These are phyloP conservation scores for Spondyliosoma cantharus DNA, from an alignment of 2,797 vertebrate species.

Conservation along the genomic window DNA sequence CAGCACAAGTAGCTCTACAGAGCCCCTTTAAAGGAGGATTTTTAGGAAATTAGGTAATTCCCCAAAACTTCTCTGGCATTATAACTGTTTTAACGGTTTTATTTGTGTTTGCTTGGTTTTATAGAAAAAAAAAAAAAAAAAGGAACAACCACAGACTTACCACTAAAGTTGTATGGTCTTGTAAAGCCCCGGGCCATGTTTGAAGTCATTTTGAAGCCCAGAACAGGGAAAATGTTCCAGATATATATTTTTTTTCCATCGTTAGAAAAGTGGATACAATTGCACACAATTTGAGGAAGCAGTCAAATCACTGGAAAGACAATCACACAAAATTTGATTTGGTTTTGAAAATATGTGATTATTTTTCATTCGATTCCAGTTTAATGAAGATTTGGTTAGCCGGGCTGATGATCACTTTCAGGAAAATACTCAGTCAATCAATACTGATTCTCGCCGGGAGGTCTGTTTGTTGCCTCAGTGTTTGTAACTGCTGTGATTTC, in stretches of 20 bases:
- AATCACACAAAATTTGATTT: slow-evolving; percentile 17
- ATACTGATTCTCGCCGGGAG: slow-evolving; percentile 20
- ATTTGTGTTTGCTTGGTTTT: slow-evolving; percentile 5
- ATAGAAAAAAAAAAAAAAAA: slow-evolving; percentile 16
- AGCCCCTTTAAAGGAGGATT: neutral
- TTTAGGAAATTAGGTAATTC: neutral
- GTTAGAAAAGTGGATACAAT: slow-evolving; percentile 5
- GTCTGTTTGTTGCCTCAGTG: neutral
- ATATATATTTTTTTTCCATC: neutral
- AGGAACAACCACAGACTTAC: neutral
- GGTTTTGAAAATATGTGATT: slow-evolving; percentile 24
- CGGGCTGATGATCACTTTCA: slow-evolving; percentile 34
- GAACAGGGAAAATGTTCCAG: neutral
- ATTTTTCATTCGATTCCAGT: slow-evolving; percentile 41
- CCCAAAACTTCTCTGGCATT: neutral
- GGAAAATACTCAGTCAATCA: slow-evolving; percentile 26
- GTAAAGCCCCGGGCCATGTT: neutral
- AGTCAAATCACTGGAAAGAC: slow-evolving; percentile 4
- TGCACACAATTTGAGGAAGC: slow-evolving; percentile 2
- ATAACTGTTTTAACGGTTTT: neutral
- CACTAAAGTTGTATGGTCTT: neutral
- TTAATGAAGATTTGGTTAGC: slow-evolving; percentile 15
- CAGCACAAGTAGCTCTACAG: no score
- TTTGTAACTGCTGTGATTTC: neutral
- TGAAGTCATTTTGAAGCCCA: neutral